Conservation (phyloP, 2,797 vertebrate genomes). For the Oreochromis grahami region DNA sequence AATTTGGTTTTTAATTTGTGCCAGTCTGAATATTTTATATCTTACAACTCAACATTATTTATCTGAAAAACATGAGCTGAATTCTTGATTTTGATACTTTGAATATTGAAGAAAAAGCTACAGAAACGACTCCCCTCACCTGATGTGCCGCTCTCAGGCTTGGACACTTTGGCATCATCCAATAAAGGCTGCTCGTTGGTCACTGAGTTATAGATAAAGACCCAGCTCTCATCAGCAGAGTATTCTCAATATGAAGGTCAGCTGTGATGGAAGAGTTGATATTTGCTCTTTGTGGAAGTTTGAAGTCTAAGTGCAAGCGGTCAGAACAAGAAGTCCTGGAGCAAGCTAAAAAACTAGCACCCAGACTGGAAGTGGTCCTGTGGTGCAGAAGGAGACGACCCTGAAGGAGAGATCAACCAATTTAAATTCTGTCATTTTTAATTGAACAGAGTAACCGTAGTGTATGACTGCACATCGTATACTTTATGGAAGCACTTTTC, state of each 20-base stretch:
- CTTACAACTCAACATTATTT: background rate
- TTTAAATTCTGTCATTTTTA: background rate
- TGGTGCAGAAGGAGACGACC: background rate
- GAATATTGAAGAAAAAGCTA: too few relatives aligned
- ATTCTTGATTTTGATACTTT: background rate
- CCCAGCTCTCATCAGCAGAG: background rate
- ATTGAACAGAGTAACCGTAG: background rate
- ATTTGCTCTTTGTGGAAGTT: background rate
- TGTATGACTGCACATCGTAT: background rate
- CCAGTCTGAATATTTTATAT: background rate
- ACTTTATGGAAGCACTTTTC: background rate
- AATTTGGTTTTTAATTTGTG: accelerated
- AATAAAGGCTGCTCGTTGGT: accelerated
- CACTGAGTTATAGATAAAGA: accelerated
- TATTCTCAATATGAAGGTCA: accelerated
- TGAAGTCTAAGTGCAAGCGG: background rate
- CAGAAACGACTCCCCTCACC: background rate
- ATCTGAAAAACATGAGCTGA: accelerated
- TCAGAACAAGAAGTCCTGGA: background rate
- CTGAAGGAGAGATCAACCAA: accelerated
- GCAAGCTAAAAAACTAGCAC: too few relatives aligned
- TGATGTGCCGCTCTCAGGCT: background rate
- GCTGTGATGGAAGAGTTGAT: background rate
- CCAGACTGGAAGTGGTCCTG: background rate
- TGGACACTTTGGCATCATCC: background rate